Evolutionary conservation across 2,797 vertebrate species (phyloP).

Genomic region (Pipistrellus pipistrellus): DNA sequence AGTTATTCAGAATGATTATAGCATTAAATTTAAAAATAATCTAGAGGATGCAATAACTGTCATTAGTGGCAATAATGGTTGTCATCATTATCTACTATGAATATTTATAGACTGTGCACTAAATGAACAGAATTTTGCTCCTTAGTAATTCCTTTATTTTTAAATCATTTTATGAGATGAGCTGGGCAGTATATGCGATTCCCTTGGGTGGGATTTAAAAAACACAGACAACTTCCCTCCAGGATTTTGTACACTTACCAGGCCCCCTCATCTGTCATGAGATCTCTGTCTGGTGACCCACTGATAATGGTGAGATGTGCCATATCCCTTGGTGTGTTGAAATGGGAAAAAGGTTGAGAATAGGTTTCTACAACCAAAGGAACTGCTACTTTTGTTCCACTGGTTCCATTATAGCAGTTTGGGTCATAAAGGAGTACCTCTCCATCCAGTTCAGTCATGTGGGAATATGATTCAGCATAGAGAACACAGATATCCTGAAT

Average conservation of each 20-base stretch:
- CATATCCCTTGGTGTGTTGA: neutral
- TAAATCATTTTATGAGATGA: slow-evolving; percentile 16
- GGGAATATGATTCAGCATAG: neutral
- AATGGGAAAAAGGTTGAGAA: neutral
- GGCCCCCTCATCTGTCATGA: neutral
- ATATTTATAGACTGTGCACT: slow-evolving; percentile 26
- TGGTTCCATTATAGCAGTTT: neutral
- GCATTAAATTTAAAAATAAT: slow-evolving; percentile 50
- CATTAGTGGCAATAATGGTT: neutral
- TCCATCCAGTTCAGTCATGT: neutral
- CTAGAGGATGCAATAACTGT: neutral
- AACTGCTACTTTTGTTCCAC: neutral
- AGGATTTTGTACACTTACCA: neutral
- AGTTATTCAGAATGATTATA: slow-evolving; percentile 45
- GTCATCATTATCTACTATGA: neutral
- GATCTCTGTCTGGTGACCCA: neutral
- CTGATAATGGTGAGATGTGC: neutral
- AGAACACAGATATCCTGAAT: neutral
- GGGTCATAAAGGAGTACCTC: neutral
- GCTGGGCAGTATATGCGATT: neutral
- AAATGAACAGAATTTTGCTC: neutral
- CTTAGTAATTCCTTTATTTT: neutral
- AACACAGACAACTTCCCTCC: neutral
- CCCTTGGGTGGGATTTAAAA: neutral
- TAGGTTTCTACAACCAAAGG: neutral